phyloP scores from a whole-genome alignment of 2,888 invertebrate genomes.

The Phaedon cochleariae region DNA sequence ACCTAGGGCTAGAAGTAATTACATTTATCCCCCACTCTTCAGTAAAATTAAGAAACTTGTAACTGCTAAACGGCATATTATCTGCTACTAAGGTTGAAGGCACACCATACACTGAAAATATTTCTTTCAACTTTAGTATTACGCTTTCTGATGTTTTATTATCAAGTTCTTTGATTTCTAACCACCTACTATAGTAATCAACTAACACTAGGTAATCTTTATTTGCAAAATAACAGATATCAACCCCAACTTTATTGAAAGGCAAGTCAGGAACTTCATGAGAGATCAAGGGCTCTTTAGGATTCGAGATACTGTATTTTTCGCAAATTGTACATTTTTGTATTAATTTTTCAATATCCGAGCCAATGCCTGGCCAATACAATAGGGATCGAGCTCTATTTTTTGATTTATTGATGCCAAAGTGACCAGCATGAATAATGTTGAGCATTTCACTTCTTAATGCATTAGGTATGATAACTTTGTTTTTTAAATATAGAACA shows the following conservation, averaged over 20 bases:
- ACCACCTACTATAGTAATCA: slow-evolving; percentile 5
- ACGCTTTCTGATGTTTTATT: not conserved
- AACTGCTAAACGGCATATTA: not conserved
- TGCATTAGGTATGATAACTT: not conserved
- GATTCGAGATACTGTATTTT: slow-evolving; percentile 3
- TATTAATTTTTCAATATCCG: not conserved
- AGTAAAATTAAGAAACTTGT: not conserved
- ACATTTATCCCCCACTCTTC: not conserved
- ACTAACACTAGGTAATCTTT: slow-evolving; percentile 2
- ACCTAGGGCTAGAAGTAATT: not conserved
- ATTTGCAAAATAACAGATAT: slow-evolving; percentile 1
- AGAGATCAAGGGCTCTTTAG: too few species aligned
- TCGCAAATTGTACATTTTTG: slow-evolving; percentile 5
- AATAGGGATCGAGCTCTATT: slow-evolving; percentile 1
- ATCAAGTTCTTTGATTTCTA: not conserved
- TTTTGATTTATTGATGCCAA: slow-evolving; percentile 1
- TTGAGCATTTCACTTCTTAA: slow-evolving; percentile 3
- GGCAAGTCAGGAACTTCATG: slow-evolving; percentile 3
- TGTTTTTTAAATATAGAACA: slow-evolving; percentile 1
- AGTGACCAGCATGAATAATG: not conserved
- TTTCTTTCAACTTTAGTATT: not conserved
- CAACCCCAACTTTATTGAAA: not conserved
- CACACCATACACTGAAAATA: not conserved
- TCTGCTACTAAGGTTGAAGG: not conserved
- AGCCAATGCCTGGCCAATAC: not conserved